phyloP scores from a whole-genome alignment of 2,113 vertebrate genomes.

The Scomber colias region DNA sequence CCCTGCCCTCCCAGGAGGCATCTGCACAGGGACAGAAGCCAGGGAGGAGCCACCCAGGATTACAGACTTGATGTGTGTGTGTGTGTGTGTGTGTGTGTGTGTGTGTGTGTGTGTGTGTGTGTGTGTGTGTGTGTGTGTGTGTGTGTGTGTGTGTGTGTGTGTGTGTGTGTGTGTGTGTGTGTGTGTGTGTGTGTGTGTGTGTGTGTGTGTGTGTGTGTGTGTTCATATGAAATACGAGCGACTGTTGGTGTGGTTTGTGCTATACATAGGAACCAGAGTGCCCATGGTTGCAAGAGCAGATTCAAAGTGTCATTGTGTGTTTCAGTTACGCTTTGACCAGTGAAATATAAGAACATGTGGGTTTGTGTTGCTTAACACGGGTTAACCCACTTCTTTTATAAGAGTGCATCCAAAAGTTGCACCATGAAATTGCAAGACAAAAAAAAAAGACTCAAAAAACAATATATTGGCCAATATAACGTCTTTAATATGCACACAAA shows the following conservation, averaged over 20 bases:
- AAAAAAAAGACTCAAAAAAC: neutral
- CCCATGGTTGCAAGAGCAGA: neutral
- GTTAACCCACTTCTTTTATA: neutral
- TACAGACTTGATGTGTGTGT: neutral
- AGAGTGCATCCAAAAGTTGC: neutral
- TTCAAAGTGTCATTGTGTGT: neutral
- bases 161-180: too few relatives aligned
- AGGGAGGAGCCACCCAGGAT: conserved; percentile 16
- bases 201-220: neutral
- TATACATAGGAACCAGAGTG: neutral
- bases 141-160: too few relatives aligned
- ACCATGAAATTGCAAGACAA: neutral
- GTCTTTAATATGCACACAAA: too few relatives aligned
- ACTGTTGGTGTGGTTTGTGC: neutral
- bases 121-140: too few relatives aligned
- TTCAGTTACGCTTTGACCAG: neutral
- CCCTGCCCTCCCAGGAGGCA: conserved; percentile 11
- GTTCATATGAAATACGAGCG: conserved; percentile 2
- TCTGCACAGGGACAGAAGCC: conserved; percentile 12
- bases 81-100: too few relatives aligned
- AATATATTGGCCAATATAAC: too few relatives aligned
- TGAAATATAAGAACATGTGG: neutral
- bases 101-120: too few relatives aligned
- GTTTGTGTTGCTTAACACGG: neutral
- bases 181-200: too few relatives aligned